A percentile compares a stretch with the other conserved stretches of the same genome.
These are phyloP conservation scores for Aleiodes testaceus DNA, from an alignment of 2,888 invertebrate species.

Conservation along the genomic window DNA sequence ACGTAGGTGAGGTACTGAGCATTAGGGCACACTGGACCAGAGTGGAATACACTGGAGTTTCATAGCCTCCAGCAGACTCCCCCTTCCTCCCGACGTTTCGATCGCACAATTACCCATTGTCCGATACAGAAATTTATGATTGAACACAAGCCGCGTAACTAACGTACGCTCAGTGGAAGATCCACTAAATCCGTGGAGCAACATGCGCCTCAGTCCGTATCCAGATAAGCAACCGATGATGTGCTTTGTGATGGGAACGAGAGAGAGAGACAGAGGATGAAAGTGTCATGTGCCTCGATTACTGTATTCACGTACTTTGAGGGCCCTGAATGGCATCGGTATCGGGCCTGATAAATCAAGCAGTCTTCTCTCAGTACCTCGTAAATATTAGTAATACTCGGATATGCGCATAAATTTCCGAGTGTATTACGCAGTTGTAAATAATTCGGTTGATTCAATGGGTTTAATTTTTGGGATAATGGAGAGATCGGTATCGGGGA, in stretches of 20 bases:
- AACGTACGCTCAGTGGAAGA: constrained; percentile 61
- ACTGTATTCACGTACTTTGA: constrained; percentile 9
- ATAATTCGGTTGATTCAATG: background rate
- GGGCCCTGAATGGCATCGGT: constrained; percentile 13
- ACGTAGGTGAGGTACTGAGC: background rate
- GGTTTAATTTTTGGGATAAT: background rate
- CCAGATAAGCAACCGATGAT: constrained; percentile 66
- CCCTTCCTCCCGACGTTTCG: constrained; percentile 56
- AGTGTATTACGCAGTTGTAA: background rate
- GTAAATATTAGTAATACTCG: constrained; percentile 23
- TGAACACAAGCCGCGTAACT: constrained; percentile 68
- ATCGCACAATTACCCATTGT: constrained; percentile 72
- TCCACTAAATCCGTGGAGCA: constrained; percentile 60
- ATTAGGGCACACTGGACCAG: constrained; percentile 7
- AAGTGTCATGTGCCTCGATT: constrained; percentile 14
- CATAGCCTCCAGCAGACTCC: constrained; percentile 54
- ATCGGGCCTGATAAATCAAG: constrained; percentile 6
- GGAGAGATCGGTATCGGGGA: constrained; percentile 5
- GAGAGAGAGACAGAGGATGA: background rate
- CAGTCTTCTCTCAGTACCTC: constrained; percentile 7
- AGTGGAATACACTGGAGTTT: background rate
- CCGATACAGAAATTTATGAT: constrained; percentile 72
- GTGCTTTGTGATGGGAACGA: constrained; percentile 64
- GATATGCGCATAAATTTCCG: constrained; percentile 2
- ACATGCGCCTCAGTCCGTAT: constrained; percentile 63